A percentile compares a stretch with the other conserved stretches of the same genome.
These are phyloP conservation scores for Parotia lawesii DNA, from an alignment of 2,113 vertebrate species.

Conservation along the genomic window DNA sequence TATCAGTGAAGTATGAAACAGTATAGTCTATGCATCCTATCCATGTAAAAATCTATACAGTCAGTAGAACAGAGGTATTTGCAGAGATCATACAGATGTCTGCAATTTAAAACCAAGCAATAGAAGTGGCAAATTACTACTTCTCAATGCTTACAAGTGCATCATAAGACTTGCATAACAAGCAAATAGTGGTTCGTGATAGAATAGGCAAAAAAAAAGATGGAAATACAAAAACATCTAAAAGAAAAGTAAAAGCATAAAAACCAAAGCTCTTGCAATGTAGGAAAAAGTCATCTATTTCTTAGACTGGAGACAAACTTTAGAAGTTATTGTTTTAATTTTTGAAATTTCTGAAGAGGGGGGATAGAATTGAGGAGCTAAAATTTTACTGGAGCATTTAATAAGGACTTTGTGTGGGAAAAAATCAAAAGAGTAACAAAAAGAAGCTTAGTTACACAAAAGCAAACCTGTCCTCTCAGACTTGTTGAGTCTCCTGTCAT, in stretches of 20 bases:
- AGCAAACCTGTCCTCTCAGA: neutral
- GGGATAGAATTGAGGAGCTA: neutral
- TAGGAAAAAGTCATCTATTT: neutral
- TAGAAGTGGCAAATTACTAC: neutral
- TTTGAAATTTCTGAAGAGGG: neutral
- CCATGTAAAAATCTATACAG: fast-evolving
- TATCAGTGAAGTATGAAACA: neutral
- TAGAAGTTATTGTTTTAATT: neutral
- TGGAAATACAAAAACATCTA: neutral
- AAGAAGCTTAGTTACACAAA: neutral
- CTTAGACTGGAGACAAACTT: neutral
- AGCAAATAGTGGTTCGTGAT: neutral
- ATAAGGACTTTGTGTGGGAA: neutral
- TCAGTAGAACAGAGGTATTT: neutral
- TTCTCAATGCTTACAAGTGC: neutral
- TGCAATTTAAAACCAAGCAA: neutral
- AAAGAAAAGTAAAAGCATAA: neutral
- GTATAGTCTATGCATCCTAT: fast-evolving
- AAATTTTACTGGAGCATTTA: neutral
- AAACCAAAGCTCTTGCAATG: neutral
- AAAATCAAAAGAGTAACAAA: neutral
- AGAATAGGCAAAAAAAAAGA: neutral
- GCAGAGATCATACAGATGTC: neutral
- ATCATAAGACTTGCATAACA: neutral
- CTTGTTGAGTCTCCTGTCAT: neutral